Evolutionary conservation across 2,797 vertebrate species (phyloP).

Genomic region (Eidolon dupreanum): DNA sequence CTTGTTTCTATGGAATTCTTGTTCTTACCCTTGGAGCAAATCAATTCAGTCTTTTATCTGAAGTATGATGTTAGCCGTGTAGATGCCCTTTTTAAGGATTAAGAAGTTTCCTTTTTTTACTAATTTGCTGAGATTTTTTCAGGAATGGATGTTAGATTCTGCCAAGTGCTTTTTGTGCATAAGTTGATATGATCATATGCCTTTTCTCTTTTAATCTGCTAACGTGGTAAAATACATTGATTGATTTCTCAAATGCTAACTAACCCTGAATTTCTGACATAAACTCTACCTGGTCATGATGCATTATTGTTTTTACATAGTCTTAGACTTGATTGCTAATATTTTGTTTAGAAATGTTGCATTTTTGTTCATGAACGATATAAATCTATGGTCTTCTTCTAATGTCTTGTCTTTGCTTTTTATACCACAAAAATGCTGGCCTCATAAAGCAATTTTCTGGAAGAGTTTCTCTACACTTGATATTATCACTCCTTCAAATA

Average conservation of each 20-base stretch:
- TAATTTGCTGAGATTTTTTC: neutral
- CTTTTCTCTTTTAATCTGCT: neutral
- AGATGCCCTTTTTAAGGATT: neutral
- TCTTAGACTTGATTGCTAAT: neutral
- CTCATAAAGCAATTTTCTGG: neutral
- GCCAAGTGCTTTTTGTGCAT: neutral
- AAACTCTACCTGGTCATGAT: neutral
- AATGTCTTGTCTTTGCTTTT: neutral
- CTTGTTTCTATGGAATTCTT: neutral
- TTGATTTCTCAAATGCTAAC: neutral
- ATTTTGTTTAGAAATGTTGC: neutral
- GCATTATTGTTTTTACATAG: neutral
- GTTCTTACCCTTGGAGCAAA: neutral
- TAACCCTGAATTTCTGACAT: neutral
- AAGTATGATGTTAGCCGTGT: neutral
- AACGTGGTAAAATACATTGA: neutral
- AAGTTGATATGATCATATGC: neutral
- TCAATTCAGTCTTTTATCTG: neutral
- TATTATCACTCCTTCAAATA: neutral
- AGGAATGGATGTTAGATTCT: neutral
- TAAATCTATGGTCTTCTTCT: neutral
- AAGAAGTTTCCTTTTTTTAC: neutral
- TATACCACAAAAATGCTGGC: neutral
- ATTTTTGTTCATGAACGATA: neutral
- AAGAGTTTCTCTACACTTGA: neutral